phyloP scores from a whole-genome alignment of 2,888 invertebrate species.

The Charanyca ferruginea region DNA sequence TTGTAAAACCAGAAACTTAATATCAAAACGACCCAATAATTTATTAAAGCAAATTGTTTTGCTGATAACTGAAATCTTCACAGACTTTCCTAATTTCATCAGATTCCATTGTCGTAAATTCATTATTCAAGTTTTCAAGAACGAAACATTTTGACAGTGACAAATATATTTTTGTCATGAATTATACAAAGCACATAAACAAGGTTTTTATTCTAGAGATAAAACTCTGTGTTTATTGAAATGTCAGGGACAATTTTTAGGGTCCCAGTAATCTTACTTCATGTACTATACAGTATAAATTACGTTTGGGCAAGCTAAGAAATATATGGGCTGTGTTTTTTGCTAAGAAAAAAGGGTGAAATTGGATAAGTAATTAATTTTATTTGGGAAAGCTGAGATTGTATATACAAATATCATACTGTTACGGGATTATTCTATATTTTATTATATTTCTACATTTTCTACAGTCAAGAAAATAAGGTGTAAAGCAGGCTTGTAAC shows the following conservation, averaged over 20 bases:
- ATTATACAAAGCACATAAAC: conserved; percentile 41
- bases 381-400: conserved; percentile 14
- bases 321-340: conserved; percentile 8
- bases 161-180: conserved; percentile 71
- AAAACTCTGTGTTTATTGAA: conserved; percentile 45
- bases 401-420: conserved; percentile 38
- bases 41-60: conserved; percentile 19
- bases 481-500: too few relatives aligned
- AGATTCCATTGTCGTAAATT: conserved; percentile 33
- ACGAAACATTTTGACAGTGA: conserved; percentile 65
- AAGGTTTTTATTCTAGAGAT: conserved; percentile 44
- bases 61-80: conserved; percentile 15
- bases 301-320: conserved; percentile 31
- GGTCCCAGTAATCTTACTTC: conserved; percentile 16
- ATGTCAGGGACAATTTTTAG: conserved; percentile 37
- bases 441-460: neutral
- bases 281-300: conserved; percentile 53
- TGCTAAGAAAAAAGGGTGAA: conserved; percentile 17
- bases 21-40: conserved; percentile 12
- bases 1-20: too few relatives aligned
- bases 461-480: neutral
- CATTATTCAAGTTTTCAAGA: conserved; percentile 76
- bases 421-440: neutral
- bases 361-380: conserved; percentile 43
- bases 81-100: conserved; percentile 42